A percentile compares a stretch with the other conserved stretches of the same genome.
These are phyloP conservation scores for cattle (Bos taurus) DNA, from an alignment of 2,113 vertebrate species.

Conservation along the genomic window DNA sequence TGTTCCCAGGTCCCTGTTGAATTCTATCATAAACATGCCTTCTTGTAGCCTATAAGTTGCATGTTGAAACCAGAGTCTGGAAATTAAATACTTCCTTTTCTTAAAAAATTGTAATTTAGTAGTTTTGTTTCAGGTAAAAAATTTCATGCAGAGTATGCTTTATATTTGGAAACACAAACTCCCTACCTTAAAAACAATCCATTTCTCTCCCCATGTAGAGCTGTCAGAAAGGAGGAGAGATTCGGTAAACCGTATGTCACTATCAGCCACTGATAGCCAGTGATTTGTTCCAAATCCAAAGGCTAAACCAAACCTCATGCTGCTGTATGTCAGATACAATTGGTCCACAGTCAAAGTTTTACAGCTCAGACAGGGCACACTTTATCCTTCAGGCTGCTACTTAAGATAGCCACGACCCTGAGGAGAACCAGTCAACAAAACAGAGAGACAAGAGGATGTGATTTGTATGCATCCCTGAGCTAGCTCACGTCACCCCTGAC, in stretches of 20 bases:
- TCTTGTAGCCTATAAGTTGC: not conserved
- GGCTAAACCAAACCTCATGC: slow-evolving; percentile 86
- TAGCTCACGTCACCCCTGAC: slow-evolving; percentile 86
- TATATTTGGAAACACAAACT: slow-evolving; percentile 75
- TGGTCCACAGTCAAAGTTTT: slow-evolving; percentile 88
- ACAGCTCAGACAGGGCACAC: slow-evolving; percentile 85
- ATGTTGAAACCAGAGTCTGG: not conserved
- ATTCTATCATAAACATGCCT: not conserved
- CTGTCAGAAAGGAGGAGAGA: slow-evolving; percentile 80
- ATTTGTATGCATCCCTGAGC: slow-evolving; percentile 88
- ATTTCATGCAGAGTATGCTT: slow-evolving; percentile 62
- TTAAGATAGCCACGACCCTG: slow-evolving; percentile 89
- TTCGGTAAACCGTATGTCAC: slow-evolving; percentile 82
- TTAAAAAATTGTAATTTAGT: not conserved
- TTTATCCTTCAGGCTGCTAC: slow-evolving; percentile 89
- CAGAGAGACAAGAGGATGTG: slow-evolving; percentile 88
- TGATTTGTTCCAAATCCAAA: slow-evolving; percentile 87
- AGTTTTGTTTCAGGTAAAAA: not conserved
- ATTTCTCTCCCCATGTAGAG: slow-evolving; percentile 65
- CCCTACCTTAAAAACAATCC: slow-evolving; percentile 72
- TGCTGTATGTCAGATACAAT: slow-evolving; percentile 86
- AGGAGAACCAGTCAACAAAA: slow-evolving; percentile 91
- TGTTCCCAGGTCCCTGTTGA: not conserved
- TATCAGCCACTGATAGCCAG: slow-evolving; percentile 85
- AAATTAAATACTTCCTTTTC: not conserved